Conservation (phyloP, 2,797 vertebrate species). For the Enteromius treurensis region DNA sequence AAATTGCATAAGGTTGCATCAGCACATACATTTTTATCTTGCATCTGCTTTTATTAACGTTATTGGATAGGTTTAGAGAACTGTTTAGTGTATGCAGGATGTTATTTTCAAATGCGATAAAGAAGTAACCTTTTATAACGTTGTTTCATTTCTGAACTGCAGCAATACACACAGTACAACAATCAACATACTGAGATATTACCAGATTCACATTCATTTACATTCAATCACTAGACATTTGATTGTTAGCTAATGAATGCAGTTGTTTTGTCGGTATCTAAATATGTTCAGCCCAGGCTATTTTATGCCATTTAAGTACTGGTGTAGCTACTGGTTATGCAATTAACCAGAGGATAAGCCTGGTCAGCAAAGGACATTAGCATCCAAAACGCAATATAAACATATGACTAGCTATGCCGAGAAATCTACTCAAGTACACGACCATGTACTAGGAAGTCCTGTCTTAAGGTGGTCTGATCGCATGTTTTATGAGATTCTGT, state of each 20-base stretch:
- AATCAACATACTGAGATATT: neutral
- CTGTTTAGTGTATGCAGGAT: neutral
- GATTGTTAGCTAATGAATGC: neutral
- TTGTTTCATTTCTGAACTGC: neutral
- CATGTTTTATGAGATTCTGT: neutral
- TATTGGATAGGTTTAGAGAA: neutral
- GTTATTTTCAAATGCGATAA: neutral
- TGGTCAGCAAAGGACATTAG: neutral
- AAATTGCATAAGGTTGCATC: neutral
- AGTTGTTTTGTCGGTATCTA: neutral
- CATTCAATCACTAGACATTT: neutral
- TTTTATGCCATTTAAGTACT: slow-evolving; percentile 14
- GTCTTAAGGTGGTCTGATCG: neutral
- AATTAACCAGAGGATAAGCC: slow-evolving; percentile 7
- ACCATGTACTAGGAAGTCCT: neutral
- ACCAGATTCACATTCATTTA: neutral
- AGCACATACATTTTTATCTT: neutral
- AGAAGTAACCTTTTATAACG: neutral
- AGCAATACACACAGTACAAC: neutral
- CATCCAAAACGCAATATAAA: neutral
- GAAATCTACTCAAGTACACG: neutral
- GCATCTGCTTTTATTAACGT: neutral
- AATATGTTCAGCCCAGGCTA: neutral
- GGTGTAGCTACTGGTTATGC: neutral
- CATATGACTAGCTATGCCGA: neutral